A percentile compares a stretch with the other conserved stretches of the same genome.
These are phyloP conservation scores for Peromyscus attwateri DNA, from an alignment of 2,797 vertebrate species.

Conservation along the genomic window DNA sequence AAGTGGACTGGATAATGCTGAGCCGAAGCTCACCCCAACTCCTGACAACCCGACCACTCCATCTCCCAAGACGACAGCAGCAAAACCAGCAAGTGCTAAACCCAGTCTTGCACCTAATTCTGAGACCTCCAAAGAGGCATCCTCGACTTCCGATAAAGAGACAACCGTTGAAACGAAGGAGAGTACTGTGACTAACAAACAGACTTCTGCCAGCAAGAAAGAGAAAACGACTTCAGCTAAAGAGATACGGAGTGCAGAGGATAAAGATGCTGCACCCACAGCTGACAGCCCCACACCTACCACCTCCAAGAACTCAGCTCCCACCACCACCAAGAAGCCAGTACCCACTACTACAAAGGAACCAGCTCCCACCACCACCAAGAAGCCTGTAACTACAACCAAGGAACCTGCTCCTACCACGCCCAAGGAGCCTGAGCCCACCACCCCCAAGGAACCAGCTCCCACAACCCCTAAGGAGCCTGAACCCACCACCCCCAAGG, in stretches of 20 bases:
- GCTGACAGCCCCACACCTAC: not conserved
- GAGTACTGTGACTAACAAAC: slow-evolving; percentile 46
- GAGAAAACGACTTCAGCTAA: slow-evolving; percentile 54
- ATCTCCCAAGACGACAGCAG: slow-evolving; percentile 67
- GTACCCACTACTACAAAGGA: not conserved
- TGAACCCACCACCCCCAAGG: accelerated
- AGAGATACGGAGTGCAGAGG: slow-evolving; percentile 64
- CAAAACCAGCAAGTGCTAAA: slow-evolving; percentile 65
- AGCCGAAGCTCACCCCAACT: slow-evolving; percentile 72
- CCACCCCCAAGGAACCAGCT: accelerated
- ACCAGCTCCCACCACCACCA: accelerated
- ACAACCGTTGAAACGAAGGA: slow-evolving; percentile 70
- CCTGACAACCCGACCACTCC: slow-evolving; percentile 57
- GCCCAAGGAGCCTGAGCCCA: accelerated
- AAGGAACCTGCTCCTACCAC: not conserved
- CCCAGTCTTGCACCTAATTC: slow-evolving; percentile 50
- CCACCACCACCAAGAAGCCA: not conserved
- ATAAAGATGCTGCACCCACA: slow-evolving; percentile 23
- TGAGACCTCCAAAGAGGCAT: slow-evolving; percentile 64
- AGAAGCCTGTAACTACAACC: not conserved
- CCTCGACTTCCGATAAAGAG: slow-evolving; percentile 54
- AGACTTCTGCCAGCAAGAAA: slow-evolving; percentile 57
- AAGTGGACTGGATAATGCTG: slow-evolving; percentile 78
- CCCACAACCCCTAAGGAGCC: accelerated
- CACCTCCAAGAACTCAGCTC: not conserved